These are phyloP conservation scores for Glaucidium brasilianum DNA, from an alignment of 2,113 vertebrate genomes.

Conservation along the genomic window DNA sequence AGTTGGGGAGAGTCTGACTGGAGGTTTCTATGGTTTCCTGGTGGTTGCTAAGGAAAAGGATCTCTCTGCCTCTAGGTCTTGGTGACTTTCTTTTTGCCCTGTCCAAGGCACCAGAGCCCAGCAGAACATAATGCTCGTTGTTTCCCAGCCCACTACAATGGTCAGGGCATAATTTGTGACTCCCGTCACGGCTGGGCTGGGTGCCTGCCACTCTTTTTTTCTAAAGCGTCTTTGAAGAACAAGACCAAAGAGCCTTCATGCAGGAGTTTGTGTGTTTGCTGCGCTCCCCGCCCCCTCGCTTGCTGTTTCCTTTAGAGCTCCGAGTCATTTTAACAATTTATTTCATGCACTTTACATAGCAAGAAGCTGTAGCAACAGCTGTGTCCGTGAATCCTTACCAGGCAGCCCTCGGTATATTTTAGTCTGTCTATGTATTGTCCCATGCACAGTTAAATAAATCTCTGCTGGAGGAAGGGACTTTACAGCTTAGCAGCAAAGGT, in stretches of 20 bases:
- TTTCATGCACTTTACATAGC: conserved; percentile 51
- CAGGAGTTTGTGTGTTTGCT: not conserved
- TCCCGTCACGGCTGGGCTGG: conserved; percentile 22
- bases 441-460: not conserved
- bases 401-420: not conserved
- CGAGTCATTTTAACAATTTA: not conserved
- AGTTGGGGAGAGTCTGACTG: not conserved
- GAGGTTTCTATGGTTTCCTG: conserved; percentile 35
- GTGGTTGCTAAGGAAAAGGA: conserved; percentile 27
- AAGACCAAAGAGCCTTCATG: conserved; percentile 42
- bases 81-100: conserved; percentile 45
- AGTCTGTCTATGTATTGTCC: not conserved
- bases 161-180: conserved; percentile 24
- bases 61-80: not conserved
- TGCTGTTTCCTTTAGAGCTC: conserved; percentile 8
- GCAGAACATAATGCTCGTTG: conserved; percentile 20
- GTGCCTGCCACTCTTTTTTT: not conserved
- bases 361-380: conserved; percentile 36
- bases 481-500: not conserved
- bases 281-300: not conserved
- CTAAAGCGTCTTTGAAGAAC: conserved; percentile 49
- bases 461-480: conserved; percentile 4
- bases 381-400: not conserved
- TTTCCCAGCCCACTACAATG: conserved; percentile 37
- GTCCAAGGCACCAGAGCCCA: not conserved